A percentile compares a stretch with the other conserved stretches of the same genome.
These are phyloP conservation scores for Nothobranchius kuhntae DNA, from an alignment of 2,113 vertebrate genomes.

Conservation along the genomic window DNA sequence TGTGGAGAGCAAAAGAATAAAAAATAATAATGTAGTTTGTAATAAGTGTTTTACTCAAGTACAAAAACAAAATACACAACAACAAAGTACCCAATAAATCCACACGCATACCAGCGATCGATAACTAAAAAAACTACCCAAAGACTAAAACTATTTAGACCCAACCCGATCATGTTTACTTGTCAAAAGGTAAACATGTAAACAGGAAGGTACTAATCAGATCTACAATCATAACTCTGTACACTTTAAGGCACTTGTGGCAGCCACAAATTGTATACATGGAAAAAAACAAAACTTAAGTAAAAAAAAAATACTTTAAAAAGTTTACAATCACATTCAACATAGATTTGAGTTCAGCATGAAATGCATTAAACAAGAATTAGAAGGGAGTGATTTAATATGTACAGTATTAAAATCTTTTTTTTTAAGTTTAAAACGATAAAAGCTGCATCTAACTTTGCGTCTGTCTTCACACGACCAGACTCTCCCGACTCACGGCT, in stretches of 20 bases:
- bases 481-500: constrained; percentile 88
- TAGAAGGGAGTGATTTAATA: constrained; percentile 41
- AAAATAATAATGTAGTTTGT: constrained; percentile 29
- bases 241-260: constrained; percentile 76
- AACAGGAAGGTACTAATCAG: constrained; percentile 4
- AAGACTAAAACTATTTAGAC: constrained; percentile 8
- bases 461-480: constrained; percentile 83
- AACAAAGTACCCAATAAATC: constrained; percentile 1
- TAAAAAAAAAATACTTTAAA: neutral
- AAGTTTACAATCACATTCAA: constrained; percentile 31
- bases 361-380: constrained; percentile 37
- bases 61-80: neutral
- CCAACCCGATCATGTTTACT: neutral
- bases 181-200: constrained; percentile 1
- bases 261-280: constrained; percentile 64
- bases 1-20: constrained; percentile 5
- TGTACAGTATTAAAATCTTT: constrained; percentile 42
- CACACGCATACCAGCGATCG: constrained; percentile 1
- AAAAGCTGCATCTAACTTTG: neutral
- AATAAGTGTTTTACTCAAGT: constrained; percentile 24
- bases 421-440: neutral
- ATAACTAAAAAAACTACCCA: constrained; percentile 16
- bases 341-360: constrained; percentile 10
- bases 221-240: constrained; percentile 38
- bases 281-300: constrained; percentile 13